Percentiles rank a stretch among this genome's conserved stretches.
phyloP scores from a whole-genome alignment of 2,888 invertebrate genomes.

The Bruchidius siliquastri region DNA sequence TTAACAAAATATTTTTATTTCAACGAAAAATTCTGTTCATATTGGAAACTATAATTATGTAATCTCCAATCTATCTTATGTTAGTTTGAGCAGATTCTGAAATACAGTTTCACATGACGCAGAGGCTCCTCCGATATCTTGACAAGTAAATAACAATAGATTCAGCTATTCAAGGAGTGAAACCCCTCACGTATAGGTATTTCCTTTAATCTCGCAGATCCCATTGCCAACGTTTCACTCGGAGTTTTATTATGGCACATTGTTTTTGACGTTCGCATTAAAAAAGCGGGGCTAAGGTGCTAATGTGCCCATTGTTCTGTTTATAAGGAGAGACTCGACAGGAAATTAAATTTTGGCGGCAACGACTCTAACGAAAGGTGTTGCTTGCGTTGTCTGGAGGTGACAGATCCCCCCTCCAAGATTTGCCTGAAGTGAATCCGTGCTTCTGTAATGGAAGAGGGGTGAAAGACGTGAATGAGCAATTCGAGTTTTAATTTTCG shows the following conservation, averaged over 20 bases:
- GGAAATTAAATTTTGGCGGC: conserved; percentile 50
- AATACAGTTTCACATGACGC: too few species aligned
- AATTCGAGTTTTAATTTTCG: conserved; percentile 49
- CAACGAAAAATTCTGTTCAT: too few species aligned
- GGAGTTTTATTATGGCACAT: conserved; percentile 37
- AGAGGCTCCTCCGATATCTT: too few species aligned
- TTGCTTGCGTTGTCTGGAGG: conserved; percentile 40
- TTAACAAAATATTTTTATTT: too few species aligned
- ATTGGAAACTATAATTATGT: too few species aligned
- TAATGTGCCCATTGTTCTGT: conserved; percentile 44
- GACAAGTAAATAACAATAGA: too few species aligned
- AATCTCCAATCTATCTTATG: too few species aligned
- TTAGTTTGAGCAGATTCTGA: too few species aligned
- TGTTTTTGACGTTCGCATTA: conserved; percentile 44
- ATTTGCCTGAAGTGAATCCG: conserved; percentile 32
- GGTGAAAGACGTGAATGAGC: conserved; percentile 42
- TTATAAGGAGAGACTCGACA: conserved; percentile 35
- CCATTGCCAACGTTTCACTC: conserved; percentile 20
- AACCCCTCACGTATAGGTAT: neutral
- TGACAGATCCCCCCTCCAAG: conserved; percentile 37
- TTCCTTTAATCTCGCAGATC: neutral
- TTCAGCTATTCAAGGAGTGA: neutral
- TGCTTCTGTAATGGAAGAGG: conserved; percentile 42
- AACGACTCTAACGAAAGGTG: conserved; percentile 43
- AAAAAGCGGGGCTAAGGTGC: conserved; percentile 43